Conservation (phyloP, 2,797 vertebrate species). For the Acestrorhynchus altus region DNA sequence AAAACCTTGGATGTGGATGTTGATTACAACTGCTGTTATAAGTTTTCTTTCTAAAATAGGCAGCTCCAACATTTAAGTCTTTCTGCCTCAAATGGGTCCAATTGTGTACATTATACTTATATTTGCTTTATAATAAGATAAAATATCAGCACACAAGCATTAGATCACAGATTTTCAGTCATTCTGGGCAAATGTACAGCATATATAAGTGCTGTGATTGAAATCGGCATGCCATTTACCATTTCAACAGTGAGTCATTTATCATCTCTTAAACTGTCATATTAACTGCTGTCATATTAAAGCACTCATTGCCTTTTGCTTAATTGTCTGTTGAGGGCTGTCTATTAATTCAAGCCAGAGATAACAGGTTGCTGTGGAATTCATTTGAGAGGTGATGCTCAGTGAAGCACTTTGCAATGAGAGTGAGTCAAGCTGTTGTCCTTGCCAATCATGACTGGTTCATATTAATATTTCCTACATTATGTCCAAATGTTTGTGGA, state of each 20-base stretch:
- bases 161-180: background rate
- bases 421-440: conserved; percentile 41
- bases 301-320: conserved; percentile 12
- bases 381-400: conserved; percentile 22
- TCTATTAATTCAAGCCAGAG: conserved; percentile 33
- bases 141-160: background rate
- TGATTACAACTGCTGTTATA: too few species aligned
- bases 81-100: background rate
- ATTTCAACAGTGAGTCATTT: conserved; percentile 17
- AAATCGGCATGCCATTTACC: background rate
- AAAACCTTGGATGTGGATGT: too few species aligned
- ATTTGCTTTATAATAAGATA: background rate
- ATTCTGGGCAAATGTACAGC: background rate
- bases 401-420: conserved; percentile 23
- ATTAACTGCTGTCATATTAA: conserved; percentile 34
- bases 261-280: conserved; percentile 41
- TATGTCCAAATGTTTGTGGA: too few species aligned
- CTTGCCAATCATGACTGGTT: conserved; percentile 10
- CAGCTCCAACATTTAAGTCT: background rate
- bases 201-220: background rate
- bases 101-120: background rate
- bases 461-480: conserved; percentile 55
- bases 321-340: conserved; percentile 29
- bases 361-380: conserved; percentile 23
- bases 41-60: too few species aligned